Base-by-base conservation (phyloP, 2,797 vertebrate species). In the Arrhamphus sclerolepis region DNA sequence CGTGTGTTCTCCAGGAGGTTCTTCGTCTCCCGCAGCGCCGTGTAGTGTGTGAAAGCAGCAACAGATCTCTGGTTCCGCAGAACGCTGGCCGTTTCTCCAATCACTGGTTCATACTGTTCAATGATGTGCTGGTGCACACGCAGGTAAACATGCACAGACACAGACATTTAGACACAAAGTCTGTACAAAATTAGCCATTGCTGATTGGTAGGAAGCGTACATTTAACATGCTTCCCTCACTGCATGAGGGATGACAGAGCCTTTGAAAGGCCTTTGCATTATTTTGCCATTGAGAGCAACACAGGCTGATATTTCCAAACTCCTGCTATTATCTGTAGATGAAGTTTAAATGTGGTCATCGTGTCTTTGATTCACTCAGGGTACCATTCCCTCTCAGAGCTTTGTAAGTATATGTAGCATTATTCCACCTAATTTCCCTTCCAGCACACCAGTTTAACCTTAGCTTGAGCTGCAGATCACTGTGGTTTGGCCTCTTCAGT, bases 31-130 rank as follows among this genome's bases (percentile, higher is more conserved):
- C 97, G 0, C 92, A 93, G 46, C 94, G 97, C 0, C 94, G 97
- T 0, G 69, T 99, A 57, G 89, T 98, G n/a, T 97, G 96, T 77
- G 96, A 99, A 77, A 98, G 96, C 87, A 95, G 94, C 85, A 96
- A 95, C 87, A 92, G 95, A 46, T 92, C 82, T 2, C 56, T 98
- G 61, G 95, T 94, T 2, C 87, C 98, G 49, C 97, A 96, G 87
- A 96, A 97, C 0, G 95, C 97, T 0, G 96, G 96, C 9, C 93
- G 96, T 13, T 98, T 99, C 87, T 98, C 97, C 55, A 95, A 95
- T 43, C 97, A 98, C 75, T 96, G 96, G 94, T 98, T 99, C 83
- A 97, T 98, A 61, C 93, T 99, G 57, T 98, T 99, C 82, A 98
- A 92, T 0, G 97, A 99, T 31, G 92, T 93, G 9, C 89, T 99